Evolutionary conservation across 2,797 vertebrate species (phyloP).

Genomic region (Lepus oiostolus): DNA sequence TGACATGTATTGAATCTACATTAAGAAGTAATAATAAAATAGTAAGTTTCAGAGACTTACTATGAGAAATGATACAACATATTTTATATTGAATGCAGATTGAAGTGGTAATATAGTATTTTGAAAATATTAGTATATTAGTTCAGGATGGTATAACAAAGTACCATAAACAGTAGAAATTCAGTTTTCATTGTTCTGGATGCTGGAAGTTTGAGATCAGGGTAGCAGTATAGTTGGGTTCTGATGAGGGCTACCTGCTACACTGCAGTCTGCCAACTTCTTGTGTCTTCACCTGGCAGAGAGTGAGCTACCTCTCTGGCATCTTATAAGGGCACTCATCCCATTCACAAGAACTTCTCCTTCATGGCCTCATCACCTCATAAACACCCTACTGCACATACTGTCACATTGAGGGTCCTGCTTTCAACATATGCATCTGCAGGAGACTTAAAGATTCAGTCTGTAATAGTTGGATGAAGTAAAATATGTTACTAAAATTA

Average conservation of each 20-base stretch:
- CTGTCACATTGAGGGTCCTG: background rate
- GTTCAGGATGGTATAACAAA: background rate
- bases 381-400: background rate
- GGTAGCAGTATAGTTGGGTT: too few species aligned
- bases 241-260: background rate
- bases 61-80: background rate
- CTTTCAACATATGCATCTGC: background rate
- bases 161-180: background rate
- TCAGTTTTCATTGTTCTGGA: background rate
- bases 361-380: background rate
- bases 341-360: background rate
- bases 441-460: background rate
- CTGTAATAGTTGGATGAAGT: background rate
- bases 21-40: background rate
- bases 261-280: background rate
- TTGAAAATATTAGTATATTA: background rate
- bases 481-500: background rate
- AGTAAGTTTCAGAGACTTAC: background rate
- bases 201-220: too few species aligned
- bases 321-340: background rate
- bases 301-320: background rate
- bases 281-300: background rate
- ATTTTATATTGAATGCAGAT: background rate
- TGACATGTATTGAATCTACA: background rate
- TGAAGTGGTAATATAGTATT: background rate